Base-by-base conservation (phyloP, 2,888 invertebrate genomes). In the Drosophila hamatofila region DNA sequence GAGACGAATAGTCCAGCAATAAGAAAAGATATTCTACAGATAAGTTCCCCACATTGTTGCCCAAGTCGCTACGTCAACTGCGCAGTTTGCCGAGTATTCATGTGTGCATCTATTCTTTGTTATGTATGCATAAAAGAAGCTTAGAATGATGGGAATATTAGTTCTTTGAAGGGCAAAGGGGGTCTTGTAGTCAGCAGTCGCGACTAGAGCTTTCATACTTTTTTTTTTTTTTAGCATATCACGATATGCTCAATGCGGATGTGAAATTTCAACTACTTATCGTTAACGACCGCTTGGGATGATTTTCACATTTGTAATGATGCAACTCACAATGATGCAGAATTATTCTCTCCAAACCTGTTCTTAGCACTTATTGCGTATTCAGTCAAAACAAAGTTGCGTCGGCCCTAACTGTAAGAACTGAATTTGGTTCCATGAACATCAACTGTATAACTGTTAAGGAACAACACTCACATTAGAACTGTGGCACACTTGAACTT, bases 391-490 rank as follows among this genome's bases (percentile, higher is more conserved):
- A 8, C 14, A 6, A 5, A 16, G 23, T 7, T 8, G 16, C 2
- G 37, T n/a, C 11, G 16, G n/a, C 35, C 30, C 16, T 7, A 42
- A 11, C 30, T 30, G 11, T 30, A 41, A 16, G 9, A 39, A 27
- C 21, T 27, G n/a, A 25, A n/a, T 16, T 37, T 25, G 39, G 12
- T 33, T 39, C 9, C 23, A 46, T 23, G 23, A 57, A 37, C 52
- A 42, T 14, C 5, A 58, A n/a, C 39, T 33, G 30, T 27, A 48
- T 48, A 41, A 60, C 35, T 23, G n/a, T 56, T n/a, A n/a, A 48
- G 37, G 12, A 25, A 49, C 41, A 25, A 39, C 46, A 80, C 78
- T 78, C 52, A 78, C 78, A 58, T 60, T 48, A 3, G 14, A 60
- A 33, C 48, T 30, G 51, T 58, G 37, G 33, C 46, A 41, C 49